Evolutionary conservation across 2,113 vertebrate species (phyloP).

Genomic region (Oceanodroma tethys): DNA sequence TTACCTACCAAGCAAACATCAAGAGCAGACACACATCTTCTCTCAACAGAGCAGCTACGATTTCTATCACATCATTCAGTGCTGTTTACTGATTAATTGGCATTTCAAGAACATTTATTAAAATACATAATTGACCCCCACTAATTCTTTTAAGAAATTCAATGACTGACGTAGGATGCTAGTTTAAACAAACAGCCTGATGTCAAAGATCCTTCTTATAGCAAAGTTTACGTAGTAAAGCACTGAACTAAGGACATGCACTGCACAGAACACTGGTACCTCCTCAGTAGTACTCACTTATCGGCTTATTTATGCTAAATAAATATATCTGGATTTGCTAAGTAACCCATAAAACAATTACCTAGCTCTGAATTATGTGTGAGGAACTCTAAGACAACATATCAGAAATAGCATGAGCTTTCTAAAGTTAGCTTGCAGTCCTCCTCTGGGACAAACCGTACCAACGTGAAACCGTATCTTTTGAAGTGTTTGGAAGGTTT

Average conservation of each 20-base stretch:
- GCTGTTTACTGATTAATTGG: constrained; percentile 60
- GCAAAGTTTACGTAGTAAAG: background rate
- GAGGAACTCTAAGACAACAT: background rate
- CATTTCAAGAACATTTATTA: constrained; percentile 65
- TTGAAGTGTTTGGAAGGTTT: background rate
- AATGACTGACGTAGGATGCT: background rate
- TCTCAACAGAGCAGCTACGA: constrained; percentile 32
- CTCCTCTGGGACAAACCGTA: background rate
- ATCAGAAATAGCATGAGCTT: constrained; percentile 1
- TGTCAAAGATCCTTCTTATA: background rate
- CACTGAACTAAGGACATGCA: background rate
- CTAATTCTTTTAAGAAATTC: constrained; percentile 11
- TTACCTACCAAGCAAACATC: constrained; percentile 51
- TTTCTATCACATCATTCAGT: constrained; percentile 55
- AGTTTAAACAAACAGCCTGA: background rate
- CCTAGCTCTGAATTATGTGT: constrained; percentile 6
- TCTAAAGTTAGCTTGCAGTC: background rate
- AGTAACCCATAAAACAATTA: constrained; percentile 53
- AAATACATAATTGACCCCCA: constrained; percentile 45
- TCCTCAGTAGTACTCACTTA: background rate
- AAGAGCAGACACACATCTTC: constrained; percentile 33
- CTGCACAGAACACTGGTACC: background rate
- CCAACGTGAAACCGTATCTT: background rate
- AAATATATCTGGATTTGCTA: constrained; percentile 48
- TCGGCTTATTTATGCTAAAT: background rate